Base-by-base conservation (phyloP, 2,888 invertebrate species). In the Diaphora mendica region DNA sequence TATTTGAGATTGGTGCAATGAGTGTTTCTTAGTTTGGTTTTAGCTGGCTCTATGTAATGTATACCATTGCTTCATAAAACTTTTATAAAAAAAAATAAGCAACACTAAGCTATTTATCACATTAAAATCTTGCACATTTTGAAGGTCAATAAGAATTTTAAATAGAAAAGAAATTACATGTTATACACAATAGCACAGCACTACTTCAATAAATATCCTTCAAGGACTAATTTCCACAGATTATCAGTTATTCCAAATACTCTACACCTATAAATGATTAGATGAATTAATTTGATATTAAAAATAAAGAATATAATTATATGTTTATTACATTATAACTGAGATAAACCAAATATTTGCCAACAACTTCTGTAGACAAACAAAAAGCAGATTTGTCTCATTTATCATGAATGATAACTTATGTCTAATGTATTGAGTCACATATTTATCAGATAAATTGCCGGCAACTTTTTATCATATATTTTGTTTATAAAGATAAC, bases 401-500 rank as follows among this genome's bases (percentile, higher is more conserved):
- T 30, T 59, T 15, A 62, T 30, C 26, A 62, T 62, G 17, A 62
- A 62, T 59, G 59, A 59, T 59, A 59, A 26, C 13, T n/a, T 55
- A 0, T 26, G 15, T 62, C 59, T 62, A 62, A 30, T 30, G 3
- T 62, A 26, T 62, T 26, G 26, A 26, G 59, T 17, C 13, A 62
- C 11, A 26, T 62, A 59, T 62, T 30, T 62, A 62, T 62, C 59
- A 30, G 59, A 62, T 30, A 62, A 15, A 33, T 33, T 33, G 15
- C 15, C n/a, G 15, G 13, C 30, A 62, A 62, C 11, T 68, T 33
- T 68, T 55, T 55, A 30, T 48, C 68, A 51, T 3, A 15, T 0
- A 26, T 55, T 51, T 35, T 68, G 68, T 68, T 55, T 55, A 55
- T 59, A 26, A 35, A 59, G 59, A 59, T 59, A 77, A 75, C 72